Percentiles rank a stretch among this genome's conserved stretches.
Evolutionary conservation across 2,888 invertebrate genomes (phyloP).

Genomic region (Eurois occulta): DNA sequence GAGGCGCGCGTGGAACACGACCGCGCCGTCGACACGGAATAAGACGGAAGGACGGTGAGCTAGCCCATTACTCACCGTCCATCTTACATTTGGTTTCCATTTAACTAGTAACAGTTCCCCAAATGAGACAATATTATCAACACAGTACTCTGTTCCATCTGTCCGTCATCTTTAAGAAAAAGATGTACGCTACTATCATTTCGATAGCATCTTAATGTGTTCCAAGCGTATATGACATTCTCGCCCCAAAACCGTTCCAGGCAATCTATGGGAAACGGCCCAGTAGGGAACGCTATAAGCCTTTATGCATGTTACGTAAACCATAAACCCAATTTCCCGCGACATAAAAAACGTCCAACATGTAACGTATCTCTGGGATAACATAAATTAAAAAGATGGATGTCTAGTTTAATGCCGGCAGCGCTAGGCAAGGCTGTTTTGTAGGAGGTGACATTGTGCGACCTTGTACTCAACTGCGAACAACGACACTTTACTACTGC

Average conservation of each 20-base stretch:
- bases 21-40: too few species aligned
- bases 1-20: too few species aligned
- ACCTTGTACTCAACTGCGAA: conserved; percentile 77
- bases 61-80: too few species aligned
- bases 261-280: conserved; percentile 35
- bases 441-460: conserved; percentile 71
- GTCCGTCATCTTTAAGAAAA: background rate
- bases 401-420: conserved; percentile 33
- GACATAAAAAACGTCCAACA: conserved; percentile 12
- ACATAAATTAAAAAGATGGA: conserved; percentile 31
- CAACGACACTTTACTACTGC: conserved; percentile 82
- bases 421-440: conserved; percentile 52
- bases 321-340: conserved; percentile 42
- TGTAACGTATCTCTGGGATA: background rate
- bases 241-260: conserved; percentile 1
- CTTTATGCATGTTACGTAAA: conserved; percentile 34
- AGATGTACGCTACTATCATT: background rate
- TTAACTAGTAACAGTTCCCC: background rate
- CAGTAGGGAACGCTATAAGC: conserved; percentile 29
- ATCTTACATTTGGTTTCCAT: background rate
- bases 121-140: background rate
- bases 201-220: conserved; percentile 24
- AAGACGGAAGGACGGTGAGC: too few species aligned
- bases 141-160: too few species aligned
- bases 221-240: conserved; percentile 6